These are phyloP conservation scores for Girardinichthys multiradiatus DNA, from an alignment of 2,113 vertebrate species.

Conservation along the genomic window DNA sequence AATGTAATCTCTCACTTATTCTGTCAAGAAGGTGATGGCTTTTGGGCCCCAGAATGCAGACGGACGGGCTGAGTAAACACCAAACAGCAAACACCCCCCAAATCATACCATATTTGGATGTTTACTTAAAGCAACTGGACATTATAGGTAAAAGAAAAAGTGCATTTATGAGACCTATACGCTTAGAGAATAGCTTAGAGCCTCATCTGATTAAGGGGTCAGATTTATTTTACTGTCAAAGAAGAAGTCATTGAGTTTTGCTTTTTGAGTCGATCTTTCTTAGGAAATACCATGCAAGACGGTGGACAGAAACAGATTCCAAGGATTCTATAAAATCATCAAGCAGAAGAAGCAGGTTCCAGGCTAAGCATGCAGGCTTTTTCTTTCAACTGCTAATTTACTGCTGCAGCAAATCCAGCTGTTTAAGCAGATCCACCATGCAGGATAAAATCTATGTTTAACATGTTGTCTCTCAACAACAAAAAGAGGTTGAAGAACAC, in stretches of 20 bases:
- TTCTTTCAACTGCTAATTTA: conserved; percentile 66
- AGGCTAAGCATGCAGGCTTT: conserved; percentile 3
- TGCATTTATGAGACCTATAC: no score
- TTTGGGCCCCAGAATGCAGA: no score
- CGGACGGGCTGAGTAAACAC: no score
- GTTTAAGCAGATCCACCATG: conserved; percentile 31
- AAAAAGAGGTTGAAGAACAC: conserved; percentile 20
- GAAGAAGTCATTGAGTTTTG: no score
- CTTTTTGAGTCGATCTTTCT: neutral
- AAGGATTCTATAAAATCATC: neutral
- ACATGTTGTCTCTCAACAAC: conserved; percentile 22
- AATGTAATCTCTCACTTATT: no score
- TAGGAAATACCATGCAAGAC: neutral
- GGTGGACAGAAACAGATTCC: neutral
- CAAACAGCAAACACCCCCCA: no score
- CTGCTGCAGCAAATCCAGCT: conserved; percentile 26
- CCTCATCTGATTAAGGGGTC: no score
- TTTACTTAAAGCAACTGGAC: neutral
- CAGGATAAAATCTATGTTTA: conserved; percentile 36
- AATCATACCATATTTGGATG: no score
- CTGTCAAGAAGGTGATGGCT: no score
- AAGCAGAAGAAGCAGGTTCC: neutral
- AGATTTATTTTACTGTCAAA: neutral
- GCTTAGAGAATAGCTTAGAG: no score
- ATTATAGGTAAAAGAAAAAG: no score